Evolutionary conservation across 1,140 invertebrate genomes (phyloP).

Genomic region (Oppia nitens): DNA sequence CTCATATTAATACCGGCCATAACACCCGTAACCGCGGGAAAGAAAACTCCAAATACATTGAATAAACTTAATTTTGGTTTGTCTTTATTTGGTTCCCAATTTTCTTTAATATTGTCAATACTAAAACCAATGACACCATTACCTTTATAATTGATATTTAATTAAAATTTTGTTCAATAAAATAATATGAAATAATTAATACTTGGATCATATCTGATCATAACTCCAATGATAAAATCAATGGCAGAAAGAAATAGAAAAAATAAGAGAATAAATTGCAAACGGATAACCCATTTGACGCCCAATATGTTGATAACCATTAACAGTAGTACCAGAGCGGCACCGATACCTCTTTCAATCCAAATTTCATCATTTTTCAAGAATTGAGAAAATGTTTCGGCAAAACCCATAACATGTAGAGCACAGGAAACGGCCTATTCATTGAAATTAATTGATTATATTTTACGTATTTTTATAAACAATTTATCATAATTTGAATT

Average conservation of each 20-base stretch:
- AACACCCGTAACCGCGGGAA: conserved; percentile 80
- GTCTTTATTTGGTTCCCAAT: conserved; percentile 51
- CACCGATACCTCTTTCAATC: conserved; percentile 39
- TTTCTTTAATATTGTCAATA: conserved; percentile 54
- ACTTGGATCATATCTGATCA: conserved; percentile 49
- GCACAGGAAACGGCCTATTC: conserved; percentile 80
- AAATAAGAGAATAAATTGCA: conserved; percentile 67
- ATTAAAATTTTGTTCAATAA: background rate
- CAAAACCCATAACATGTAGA: conserved; percentile 83
- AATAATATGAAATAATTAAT: conserved; percentile 17
- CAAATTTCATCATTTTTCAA: conserved; percentile 34
- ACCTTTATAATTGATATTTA: conserved; percentile 36
- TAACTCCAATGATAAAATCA: conserved; percentile 75
- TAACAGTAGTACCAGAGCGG: conserved; percentile 59
- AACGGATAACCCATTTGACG: conserved; percentile 80
- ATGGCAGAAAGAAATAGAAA: conserved; percentile 64
- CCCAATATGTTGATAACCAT: conserved; percentile 65
- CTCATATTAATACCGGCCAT: conserved; percentile 96
- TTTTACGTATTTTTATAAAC: no score
- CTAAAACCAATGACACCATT: conserved; percentile 71
- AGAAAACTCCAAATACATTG: conserved; percentile 83
- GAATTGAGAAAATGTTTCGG: conserved; percentile 75
- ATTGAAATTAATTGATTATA: conserved; percentile 18
- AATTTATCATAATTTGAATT: no score
- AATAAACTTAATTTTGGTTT: conserved; percentile 68